Evolutionary conservation across 1,140 invertebrate genomes (phyloP), one percentile per base, ranked within the genome.

Genomic region (Drosophila dunni): DNA sequence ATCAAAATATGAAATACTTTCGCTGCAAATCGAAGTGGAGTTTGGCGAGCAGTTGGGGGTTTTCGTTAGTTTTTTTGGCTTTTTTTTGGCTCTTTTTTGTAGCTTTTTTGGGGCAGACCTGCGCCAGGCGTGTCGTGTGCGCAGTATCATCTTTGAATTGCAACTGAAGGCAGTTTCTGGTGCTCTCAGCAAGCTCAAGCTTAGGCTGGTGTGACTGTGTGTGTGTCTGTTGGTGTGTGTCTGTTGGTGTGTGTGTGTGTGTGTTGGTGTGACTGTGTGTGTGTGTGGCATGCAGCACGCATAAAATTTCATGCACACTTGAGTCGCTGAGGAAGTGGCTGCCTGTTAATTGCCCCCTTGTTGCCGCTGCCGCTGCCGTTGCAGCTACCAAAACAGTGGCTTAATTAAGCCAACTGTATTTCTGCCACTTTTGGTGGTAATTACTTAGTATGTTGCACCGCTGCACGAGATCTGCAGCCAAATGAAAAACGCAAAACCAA

Each of bases 291-390:
- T 85, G 72, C 76, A 79, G 81, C 81, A 90, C 85, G 86, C 86
- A 90, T 90, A 90, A 89, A 89, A 90, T 90, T 89, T 90, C 85
- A 89, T 89, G 84, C 84, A 89, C 84, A 81, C 85, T 89, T 84
- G 85, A 75, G 67, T 71, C 66, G 67, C 81, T 45, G 58, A 78
- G 79, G 73, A 81, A 80, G 78, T 71, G 54, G 61, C 76, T 60
- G 75, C 10, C 38, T 57, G 51, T 54, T 83, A 83, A 83, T 82
- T 78, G 66, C 66, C 20, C 15, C 7, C 33, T 11, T 20, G 48
- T 34, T 29, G 38, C 9, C n/a, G 38, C 6, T 40, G 38, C 11
- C 11, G 38, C n/a, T 42, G n/a, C 11, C 13, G 40, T 13, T 57
- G 64, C 77, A 75, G 17, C 44, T 63, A 74, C 38, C 33, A n/a